These are phyloP conservation scores for Oreochromis spilurus DNA, from an alignment of 2,113 vertebrate genomes.

Conservation along the genomic window DNA sequence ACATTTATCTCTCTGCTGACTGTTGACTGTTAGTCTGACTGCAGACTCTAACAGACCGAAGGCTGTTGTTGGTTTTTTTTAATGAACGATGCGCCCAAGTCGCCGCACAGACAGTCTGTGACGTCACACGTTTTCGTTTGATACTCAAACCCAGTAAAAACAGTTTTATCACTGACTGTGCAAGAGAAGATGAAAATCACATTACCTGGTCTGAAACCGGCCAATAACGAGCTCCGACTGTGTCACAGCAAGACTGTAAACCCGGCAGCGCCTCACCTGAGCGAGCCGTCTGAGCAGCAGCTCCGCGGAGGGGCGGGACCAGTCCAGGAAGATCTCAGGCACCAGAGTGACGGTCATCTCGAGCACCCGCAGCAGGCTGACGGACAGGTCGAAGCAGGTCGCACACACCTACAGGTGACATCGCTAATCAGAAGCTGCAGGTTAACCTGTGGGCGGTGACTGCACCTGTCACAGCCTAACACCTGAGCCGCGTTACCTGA, in stretches of 20 bases:
- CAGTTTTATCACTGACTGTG: not conserved
- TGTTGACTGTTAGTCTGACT: not conserved
- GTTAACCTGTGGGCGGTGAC: not conserved
- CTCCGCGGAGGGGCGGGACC: slow-evolving; percentile 87
- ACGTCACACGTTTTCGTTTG: not conserved
- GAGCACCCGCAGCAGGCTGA: slow-evolving; percentile 92
- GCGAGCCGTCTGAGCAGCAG: slow-evolving; percentile 90
- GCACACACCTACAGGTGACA: slow-evolving; percentile 79
- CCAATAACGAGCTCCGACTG: not conserved
- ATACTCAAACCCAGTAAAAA: not conserved
- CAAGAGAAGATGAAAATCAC: not conserved
- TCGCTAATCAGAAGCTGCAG: not conserved
- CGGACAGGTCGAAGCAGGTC: slow-evolving; percentile 96
- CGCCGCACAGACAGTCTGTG: not conserved
- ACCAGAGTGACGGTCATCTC: slow-evolving; percentile 96
- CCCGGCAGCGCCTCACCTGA: slow-evolving; percentile 74
- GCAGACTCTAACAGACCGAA: not conserved
- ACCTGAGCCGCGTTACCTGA: not conserved
- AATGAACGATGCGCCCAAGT: not conserved
- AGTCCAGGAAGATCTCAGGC: slow-evolving; percentile 93
- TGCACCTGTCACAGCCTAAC: not conserved
- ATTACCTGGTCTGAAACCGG: not conserved
- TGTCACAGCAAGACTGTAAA: not conserved
- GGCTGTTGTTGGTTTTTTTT: not conserved
- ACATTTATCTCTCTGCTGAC: not conserved